Evolutionary conservation across 2,888 invertebrate genomes (phyloP).

Genomic region (Bellardia pandia): DNA sequence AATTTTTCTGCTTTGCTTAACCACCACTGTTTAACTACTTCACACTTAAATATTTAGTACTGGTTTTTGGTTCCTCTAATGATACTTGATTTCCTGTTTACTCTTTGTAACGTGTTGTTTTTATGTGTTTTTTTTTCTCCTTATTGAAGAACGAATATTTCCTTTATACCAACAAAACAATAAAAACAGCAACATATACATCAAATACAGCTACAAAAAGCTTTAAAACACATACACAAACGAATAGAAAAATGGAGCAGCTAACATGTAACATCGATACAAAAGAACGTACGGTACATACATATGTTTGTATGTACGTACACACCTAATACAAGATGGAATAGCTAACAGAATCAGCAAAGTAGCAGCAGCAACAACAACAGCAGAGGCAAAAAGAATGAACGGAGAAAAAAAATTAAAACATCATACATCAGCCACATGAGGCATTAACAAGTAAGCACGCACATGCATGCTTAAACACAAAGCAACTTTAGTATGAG

Average conservation of each 20-base stretch:
- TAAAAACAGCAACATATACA: conserved; percentile 62
- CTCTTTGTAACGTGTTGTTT: conserved; percentile 39
- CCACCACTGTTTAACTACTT: conserved; percentile 33
- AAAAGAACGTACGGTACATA: conserved; percentile 28
- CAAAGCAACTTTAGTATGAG: conserved; percentile 57
- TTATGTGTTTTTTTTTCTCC: background rate
- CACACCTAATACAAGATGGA: conserved; percentile 21
- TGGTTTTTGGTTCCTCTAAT: conserved; percentile 42
- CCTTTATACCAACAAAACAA: conserved; percentile 39
- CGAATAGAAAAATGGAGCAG: conserved; percentile 39
- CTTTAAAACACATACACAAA: conserved; percentile 63
- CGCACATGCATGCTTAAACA: conserved; percentile 68
- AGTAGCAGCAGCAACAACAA: background rate
- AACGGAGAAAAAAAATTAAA: conserved; percentile 46
- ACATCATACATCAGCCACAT: conserved; percentile 69
- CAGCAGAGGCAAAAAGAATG: conserved; percentile 24
- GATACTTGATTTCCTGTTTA: conserved; percentile 69
- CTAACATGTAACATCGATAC: conserved; percentile 42
- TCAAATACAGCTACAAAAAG: conserved; percentile 57
- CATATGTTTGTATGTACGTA: too few species aligned
- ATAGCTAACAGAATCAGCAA: background rate
- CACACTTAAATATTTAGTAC: conserved; percentile 30
- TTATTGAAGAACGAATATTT: conserved; percentile 33
- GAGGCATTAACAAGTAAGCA: conserved; percentile 69
- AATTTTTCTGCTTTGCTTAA: too few species aligned